Base-by-base conservation (phyloP, 2,888 invertebrate genomes). In the Yponomeuta sedellus region DNA sequence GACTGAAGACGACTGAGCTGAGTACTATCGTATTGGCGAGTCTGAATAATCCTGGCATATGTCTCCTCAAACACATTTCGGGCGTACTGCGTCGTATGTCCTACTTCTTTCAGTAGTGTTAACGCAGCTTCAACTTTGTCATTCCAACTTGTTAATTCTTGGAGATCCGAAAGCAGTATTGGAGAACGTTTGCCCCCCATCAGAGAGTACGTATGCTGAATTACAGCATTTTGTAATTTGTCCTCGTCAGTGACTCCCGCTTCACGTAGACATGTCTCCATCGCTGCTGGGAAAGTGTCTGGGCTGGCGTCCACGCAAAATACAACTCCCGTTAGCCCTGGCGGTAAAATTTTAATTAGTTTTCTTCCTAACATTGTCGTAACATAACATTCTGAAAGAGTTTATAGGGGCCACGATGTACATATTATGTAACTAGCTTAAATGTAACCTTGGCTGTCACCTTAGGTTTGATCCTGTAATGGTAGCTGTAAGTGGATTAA, bases 261-360 rank as follows among this genome's bases (percentile, higher is more conserved):
- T 1, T 22, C 25, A 11, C n/a, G 16, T 8, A 66, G 61, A 44
- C 40, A 66, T 0, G 22, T 12, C 22, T 64, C 61, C 20, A 66
- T 25, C 25, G 34, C n/a, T 8, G 25, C 52, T 12, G 66, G 61
- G 61, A 66, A 66, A n/a, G 64, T 64, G 10, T 52, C 63, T 11
- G 66, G 66, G 22, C 52, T 64, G 5, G 69, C 70, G 40, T 69
- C 70, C 11, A 69, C 67, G 56, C 69, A 70, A 34, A 66, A 70
- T 10, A 70, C 65, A 10, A 61, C 64, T 2, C 69, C 68, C 12
- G 22, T 20, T 20, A 63, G 62, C 34, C 68, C 69, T 69, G 68
- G 5, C 25, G 52, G 5, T 5, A 22, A 59, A 59, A 16, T 19
- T 10, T 12, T 11, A 59, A 20, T 34, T 34, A 34, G 8, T 34